Base-by-base conservation (phyloP, 2,113 vertebrate species). In the Coracopsis vasa region DNA sequence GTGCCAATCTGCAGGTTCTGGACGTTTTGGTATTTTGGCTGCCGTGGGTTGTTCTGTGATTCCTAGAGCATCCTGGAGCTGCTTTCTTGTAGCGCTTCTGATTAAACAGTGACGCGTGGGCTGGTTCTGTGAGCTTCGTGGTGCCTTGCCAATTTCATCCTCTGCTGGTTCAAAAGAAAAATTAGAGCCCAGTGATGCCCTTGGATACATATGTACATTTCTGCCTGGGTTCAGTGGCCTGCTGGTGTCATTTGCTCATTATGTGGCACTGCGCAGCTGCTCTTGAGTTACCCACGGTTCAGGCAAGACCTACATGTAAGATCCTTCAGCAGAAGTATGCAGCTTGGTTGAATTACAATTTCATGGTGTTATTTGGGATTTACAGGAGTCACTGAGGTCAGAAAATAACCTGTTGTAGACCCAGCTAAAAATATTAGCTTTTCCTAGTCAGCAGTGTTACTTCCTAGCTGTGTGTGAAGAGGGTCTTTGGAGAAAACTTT, bases 341-440 rank as follows among this genome's bases (percentile, higher is more conserved):
- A 20, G 25, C 29, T 70, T 72, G 7, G 20, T 27, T 24, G 17
- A 80, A 85, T 20, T 39, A 67, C 28, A 67, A 7, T 62, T 80
- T 85, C 42, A 28, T 35, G 15, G 11, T 45, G 7, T 53, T 94
- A 19, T 72, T 33, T 48, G 14, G 50, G 20, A 64, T 66, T 78
- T 65, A 60, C 1, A 28, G 1, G 7, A 70, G 16, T 25, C 0
- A 0, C 18, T 70, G 31, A 80, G 53, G 29, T 45, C 48, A 45
- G 39, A 85, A 9, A 33, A 16, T 20, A 79, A 80, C 13, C 17
- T 60, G 12, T 31, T 39, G 19, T 44, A 92, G 77, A 67, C 7
- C 10, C 27, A 65, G 27, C 4, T 82, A 29, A 82, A 86, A 51
- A 3, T n/a, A 17, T 15, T 33, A 58, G 9, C 6, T 96, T 89